Base-by-base conservation (phyloP, 2,888 invertebrate species). In the Timandra comae region DNA sequence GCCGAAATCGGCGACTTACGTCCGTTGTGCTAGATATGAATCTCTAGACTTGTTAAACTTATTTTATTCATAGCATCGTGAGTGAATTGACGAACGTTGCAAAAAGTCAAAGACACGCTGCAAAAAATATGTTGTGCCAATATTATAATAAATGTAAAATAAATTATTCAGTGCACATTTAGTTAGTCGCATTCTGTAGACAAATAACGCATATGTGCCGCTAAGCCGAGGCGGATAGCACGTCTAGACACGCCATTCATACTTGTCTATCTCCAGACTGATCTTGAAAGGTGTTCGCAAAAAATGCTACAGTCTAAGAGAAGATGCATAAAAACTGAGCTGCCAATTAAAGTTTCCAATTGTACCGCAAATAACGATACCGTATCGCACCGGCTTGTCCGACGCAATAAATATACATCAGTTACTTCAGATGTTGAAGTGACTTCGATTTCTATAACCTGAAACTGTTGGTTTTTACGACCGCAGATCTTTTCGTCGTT, bases 181-280 rank as follows among this genome's bases (percentile, higher is more conserved):
- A 42, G 46, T 40, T 48, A 51, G 53, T 56, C 46, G 45, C 45
- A 57, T 53, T 52, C 50, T 52, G 44, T 43, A 57, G 52, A 59
- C 58, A 63, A 62, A 61, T 50, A 54, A 46, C 51, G 46, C 60
- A 58, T 53, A 55, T 62, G 62, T 58, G 56, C 49, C 48, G 52
- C 56, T 61, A 55, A 63, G 58, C 51, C 46, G 48, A 49, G 54
- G 59, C 70, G 72, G 68, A 71, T 66, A 65, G 63, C 59, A 63
- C 57, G 76, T 75, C 73, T 70, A 71, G 73, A 73, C 73, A 51
- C 43, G 50, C 58, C 71, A 70, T 74, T 73, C 76, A 66, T 62
- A 66, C 59, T 51, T 42, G 57, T 63, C 56, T 75, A 75, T 75
- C 72, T 70, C 49, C 58, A 71, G 73, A 69, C 66, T 54, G 61